These are phyloP conservation scores for Lingula anatina DNA, from an alignment of 2,888 invertebrate genomes.

Conservation along the genomic window DNA sequence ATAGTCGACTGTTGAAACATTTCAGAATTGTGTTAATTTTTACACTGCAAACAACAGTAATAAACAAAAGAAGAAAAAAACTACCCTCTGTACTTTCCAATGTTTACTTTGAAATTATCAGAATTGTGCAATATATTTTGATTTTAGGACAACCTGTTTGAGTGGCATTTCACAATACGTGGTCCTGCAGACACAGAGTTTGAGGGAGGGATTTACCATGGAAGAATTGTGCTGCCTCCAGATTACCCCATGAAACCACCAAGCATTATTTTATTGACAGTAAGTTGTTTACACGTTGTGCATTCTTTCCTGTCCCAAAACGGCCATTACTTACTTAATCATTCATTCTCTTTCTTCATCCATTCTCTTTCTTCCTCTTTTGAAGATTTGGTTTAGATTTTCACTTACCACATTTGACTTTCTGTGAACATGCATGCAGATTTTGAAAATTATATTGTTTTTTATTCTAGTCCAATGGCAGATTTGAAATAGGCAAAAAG, in stretches of 20 bases:
- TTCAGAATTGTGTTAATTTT: background rate
- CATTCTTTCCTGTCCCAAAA: too few species aligned
- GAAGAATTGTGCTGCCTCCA: constrained; percentile 78
- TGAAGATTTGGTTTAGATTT: too few species aligned
- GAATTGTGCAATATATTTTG: too few species aligned
- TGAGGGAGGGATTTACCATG: constrained; percentile 87
- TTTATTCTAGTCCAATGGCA: constrained; percentile 72
- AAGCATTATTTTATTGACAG: constrained; percentile 84
- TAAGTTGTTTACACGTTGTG: constrained; percentile 54
- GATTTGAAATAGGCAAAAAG: constrained; percentile 89
- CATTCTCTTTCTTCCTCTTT: too few species aligned
- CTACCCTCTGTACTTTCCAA: background rate
- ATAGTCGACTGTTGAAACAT: too few species aligned
- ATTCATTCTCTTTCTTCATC: too few species aligned
- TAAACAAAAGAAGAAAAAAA: background rate
- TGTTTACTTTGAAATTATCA: too few species aligned
- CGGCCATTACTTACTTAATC: too few species aligned
- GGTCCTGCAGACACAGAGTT: constrained; percentile 86
- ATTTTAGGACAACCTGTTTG: constrained; percentile 79
- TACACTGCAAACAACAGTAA: background rate
- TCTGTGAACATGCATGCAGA: too few species aligned
- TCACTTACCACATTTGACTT: too few species aligned
- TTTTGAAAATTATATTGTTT: background rate
- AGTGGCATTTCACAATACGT: constrained; percentile 94
- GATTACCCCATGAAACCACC: constrained; percentile 98